A percentile compares a stretch with the other conserved stretches of the same genome.
Evolutionary conservation across 2,888 invertebrate genomes (phyloP).

Genomic region (Nysson spinosus): DNA sequence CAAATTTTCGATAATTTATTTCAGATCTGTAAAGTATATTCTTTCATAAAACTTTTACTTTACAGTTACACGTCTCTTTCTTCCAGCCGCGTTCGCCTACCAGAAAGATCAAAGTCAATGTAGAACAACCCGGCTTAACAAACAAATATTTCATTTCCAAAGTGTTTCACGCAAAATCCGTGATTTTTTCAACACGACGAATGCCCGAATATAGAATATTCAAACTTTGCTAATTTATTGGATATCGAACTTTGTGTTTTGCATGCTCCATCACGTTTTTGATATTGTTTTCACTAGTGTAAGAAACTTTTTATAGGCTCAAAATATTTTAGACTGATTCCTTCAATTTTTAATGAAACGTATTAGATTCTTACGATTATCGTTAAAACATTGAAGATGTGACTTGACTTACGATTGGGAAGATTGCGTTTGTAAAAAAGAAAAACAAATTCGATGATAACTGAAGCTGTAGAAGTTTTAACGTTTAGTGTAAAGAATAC

Average conservation of each 20-base stretch:
- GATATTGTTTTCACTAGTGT: conserved; percentile 10
- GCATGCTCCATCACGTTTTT: conserved; percentile 18
- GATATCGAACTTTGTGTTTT: too few relatives aligned
- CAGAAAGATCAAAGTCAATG: not conserved
- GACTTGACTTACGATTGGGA: conserved; percentile 32
- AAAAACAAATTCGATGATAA: conserved; percentile 23
- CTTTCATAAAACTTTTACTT: conserved; percentile 47
- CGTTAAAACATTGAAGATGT: conserved; percentile 7
- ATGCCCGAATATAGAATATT: too few relatives aligned
- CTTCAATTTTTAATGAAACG: conserved; percentile 32
- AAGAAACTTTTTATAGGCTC: conserved; percentile 15
- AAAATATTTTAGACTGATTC: conserved; percentile 14
- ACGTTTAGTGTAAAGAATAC: conserved; percentile 13
- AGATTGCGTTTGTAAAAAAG: conserved; percentile 11
- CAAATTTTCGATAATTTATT: conserved; percentile 52
- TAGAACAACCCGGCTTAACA: too few relatives aligned
- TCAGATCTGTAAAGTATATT: conserved; percentile 45
- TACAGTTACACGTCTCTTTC: conserved; percentile 29
- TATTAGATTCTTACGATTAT: conserved; percentile 17
- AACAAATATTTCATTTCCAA: too few relatives aligned
- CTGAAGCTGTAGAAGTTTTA: conserved; percentile 29
- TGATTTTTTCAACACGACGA: too few relatives aligned
- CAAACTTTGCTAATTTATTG: conserved; percentile 17
- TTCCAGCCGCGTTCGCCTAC: conserved; percentile 23
- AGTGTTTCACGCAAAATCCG: too few relatives aligned